These are phyloP conservation scores for Uria aalge DNA, from an alignment of 2,113 vertebrate species.

Conservation along the genomic window DNA sequence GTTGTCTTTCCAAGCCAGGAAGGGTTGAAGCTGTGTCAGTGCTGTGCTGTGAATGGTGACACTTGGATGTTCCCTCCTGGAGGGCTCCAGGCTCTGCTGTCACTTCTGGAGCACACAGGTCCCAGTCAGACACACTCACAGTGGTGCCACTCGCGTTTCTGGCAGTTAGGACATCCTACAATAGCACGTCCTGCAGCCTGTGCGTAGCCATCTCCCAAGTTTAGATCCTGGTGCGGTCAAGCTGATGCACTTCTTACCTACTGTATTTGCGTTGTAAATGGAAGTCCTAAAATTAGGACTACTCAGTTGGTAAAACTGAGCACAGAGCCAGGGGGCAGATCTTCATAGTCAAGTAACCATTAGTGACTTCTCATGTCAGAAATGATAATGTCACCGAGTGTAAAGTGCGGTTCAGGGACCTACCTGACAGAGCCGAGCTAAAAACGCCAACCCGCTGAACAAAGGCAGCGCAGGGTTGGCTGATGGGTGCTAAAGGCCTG, in stretches of 20 bases:
- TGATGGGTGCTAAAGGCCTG: background rate
- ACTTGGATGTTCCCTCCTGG: accelerated
- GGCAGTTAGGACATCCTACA: background rate
- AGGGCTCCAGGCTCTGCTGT: background rate
- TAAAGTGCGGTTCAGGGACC: accelerated
- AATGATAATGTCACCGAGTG: background rate
- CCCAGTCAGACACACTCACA: background rate
- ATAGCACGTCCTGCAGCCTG: background rate
- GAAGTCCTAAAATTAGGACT: background rate
- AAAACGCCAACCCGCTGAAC: accelerated
- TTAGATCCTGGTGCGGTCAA: background rate
- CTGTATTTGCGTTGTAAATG: background rate
- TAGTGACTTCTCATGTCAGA: background rate
- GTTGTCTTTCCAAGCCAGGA: background rate
- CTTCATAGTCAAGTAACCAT: background rate
- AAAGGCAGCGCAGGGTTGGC: accelerated
- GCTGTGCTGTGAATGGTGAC: background rate
- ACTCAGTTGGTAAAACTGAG: background rate
- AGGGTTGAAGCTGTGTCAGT: accelerated
- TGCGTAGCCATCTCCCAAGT: background rate
- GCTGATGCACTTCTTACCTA: background rate
- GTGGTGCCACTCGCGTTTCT: background rate
- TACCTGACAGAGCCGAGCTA: background rate
- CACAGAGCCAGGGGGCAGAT: background rate
- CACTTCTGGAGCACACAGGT: accelerated